Base-by-base conservation (phyloP, 1,140 invertebrate genomes). In the Diploscapter pachys region DNA sequence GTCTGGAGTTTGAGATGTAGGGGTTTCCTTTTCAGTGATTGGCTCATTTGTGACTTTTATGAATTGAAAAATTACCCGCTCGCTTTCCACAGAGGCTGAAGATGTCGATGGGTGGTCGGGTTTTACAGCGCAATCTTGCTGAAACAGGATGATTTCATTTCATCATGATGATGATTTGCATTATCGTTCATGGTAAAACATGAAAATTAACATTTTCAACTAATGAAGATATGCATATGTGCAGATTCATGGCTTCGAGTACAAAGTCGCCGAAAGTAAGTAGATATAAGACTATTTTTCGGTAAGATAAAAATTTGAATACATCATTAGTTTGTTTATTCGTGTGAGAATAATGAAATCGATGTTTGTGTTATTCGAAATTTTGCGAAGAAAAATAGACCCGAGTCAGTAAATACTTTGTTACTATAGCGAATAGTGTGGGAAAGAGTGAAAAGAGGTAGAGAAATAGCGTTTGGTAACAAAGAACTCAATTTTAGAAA, bases 91-190 rank as follows among this genome's bases (percentile, higher is more conserved):
- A 55, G 66, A 52, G 11, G 66, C 5, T 5, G 66, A 68, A 31
- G 9, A 6, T n/a, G 11, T 52, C 6, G 63, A 13, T 54, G 53
- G 53, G n/a, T 52, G 66, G 66, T 68, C 66, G 66, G 66, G 57
- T 2, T 68, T 52, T 6, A 68, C 66, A 6, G 66, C 66, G 48
- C 66, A 68, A 55, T 68, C 66, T 6, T 8, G n/a, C 66, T 68
- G 66, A 68, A 68, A 68, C 53, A 65, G 6, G 48, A 55, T 55
- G 66, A 68, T 68, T 68, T 6, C 13, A 9, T 59, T 59, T 13
- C 13, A 11, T 59, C 1, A 11, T 13, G 57, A 59, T 59, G 9
- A 13, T 11, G 13, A 13, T 11, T 0, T 59, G 57, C 57, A 13
- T 13, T 59, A 9, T 13, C 57, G 9, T 59, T 59, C 57, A 31